Evolutionary conservation across 2,113 vertebrate genomes (phyloP).

Genomic region (Corythaixoides concolor): DNA sequence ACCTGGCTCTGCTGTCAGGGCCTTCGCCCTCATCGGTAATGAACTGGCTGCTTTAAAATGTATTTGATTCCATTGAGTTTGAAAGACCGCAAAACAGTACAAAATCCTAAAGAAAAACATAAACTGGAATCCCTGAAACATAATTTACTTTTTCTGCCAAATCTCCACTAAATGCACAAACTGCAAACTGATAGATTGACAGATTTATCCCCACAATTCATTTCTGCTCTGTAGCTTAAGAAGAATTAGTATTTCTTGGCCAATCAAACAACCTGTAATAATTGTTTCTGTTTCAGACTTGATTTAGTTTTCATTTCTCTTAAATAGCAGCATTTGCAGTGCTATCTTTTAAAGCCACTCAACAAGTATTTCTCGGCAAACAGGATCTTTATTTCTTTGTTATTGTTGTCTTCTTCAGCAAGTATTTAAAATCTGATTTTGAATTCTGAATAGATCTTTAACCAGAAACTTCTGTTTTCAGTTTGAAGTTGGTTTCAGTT

Average conservation of each 20-base stretch:
- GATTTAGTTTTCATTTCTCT: neutral
- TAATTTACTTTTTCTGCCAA: neutral
- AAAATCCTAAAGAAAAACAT: neutral
- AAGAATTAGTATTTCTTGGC: neutral
- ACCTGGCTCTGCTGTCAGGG: neutral
- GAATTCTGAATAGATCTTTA: neutral
- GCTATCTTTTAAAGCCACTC: neutral
- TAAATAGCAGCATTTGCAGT: neutral
- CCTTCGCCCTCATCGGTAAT: neutral
- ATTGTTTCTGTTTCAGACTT: neutral
- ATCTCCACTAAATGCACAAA: neutral
- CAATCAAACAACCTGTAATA: neutral
- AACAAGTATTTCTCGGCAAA: neutral
- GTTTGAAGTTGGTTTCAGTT: neutral
- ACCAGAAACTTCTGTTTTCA: neutral
- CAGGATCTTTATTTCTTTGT: neutral
- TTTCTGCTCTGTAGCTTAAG: conserved; percentile 16
- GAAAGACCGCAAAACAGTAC: neutral
- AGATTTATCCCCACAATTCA: neutral
- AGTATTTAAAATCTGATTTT: neutral
- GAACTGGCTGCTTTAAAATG: neutral
- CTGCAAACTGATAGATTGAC: neutral
- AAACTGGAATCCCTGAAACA: neutral
- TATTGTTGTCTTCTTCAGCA: neutral
- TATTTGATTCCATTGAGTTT: neutral